A percentile compares a stretch with the other conserved stretches of the same genome.
Conservation (phyloP, 1,140 invertebrate genomes). For the Drosophila lacertosa region DNA sequence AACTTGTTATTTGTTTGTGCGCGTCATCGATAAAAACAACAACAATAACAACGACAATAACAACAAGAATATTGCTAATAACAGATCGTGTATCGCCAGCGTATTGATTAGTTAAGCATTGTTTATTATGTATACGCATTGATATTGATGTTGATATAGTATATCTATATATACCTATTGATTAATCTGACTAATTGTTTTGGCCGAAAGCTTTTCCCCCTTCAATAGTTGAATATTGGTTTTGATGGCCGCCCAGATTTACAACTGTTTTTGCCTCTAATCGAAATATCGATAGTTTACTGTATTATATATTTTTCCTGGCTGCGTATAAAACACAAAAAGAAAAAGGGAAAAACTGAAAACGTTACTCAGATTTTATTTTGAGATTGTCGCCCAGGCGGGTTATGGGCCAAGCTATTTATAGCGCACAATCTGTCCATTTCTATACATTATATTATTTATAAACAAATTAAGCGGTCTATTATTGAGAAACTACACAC, state of each 20-base stretch:
- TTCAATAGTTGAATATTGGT: constrained; percentile 19
- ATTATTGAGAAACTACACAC: constrained; percentile 45
- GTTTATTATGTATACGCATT: constrained; percentile 45
- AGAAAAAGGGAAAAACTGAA: background rate
- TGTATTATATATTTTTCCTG: constrained; percentile 1
- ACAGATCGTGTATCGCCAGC: constrained; percentile 34
- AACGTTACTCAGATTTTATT: constrained; percentile 45
- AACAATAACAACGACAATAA: constrained; percentile 26
- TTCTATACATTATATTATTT: constrained; percentile 44
- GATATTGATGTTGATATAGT: constrained; percentile 24
- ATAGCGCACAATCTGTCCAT: constrained; percentile 54
- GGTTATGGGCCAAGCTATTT: constrained; percentile 59
- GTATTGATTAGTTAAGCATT: constrained; percentile 39
- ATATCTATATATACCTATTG: background rate
- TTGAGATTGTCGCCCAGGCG: constrained; percentile 40
- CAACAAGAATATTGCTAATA: constrained; percentile 19
- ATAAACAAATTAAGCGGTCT: constrained; percentile 56
- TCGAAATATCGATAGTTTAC: constrained; percentile 8
- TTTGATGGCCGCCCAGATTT: constrained; percentile 48
- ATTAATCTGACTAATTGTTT: constrained; percentile 29
- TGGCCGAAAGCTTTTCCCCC: background rate
- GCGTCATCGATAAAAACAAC: constrained; percentile 40
- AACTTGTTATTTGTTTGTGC: constrained; percentile 35
- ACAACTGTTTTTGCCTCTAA: constrained; percentile 22
- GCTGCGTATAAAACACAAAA: background rate